A percentile compares a stretch with the other conserved stretches of the same genome.
phyloP scores from a whole-genome alignment of 2,888 invertebrate genomes.

The Phengaris arion region DNA sequence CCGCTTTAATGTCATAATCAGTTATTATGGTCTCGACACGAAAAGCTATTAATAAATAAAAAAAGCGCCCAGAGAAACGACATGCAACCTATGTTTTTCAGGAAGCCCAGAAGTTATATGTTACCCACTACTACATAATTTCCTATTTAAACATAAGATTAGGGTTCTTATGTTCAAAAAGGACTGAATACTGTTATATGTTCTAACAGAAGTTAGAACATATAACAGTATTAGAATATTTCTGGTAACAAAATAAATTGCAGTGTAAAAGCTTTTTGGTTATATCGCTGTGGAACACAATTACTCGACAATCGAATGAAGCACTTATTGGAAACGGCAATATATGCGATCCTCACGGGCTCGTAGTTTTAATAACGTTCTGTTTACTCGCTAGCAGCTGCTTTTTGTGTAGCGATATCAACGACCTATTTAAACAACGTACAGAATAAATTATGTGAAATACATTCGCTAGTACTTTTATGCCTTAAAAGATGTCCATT shows the following conservation, averaged over 20 bases:
- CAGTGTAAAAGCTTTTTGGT: background rate
- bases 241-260: background rate
- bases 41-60: too few relatives aligned
- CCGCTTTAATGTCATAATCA: too few relatives aligned
- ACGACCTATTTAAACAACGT: too few relatives aligned
- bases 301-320: conserved; percentile 15
- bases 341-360: conserved; percentile 15
- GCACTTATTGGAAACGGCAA: conserved; percentile 15
- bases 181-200: too few relatives aligned
- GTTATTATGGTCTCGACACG: too few relatives aligned
- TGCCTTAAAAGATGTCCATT: too few relatives aligned
- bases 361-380: conserved; percentile 8
- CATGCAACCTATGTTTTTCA: too few relatives aligned
- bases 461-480: too few relatives aligned
- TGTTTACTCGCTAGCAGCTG: conserved; percentile 6
- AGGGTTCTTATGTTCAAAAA: too few relatives aligned
- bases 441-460: too few relatives aligned
- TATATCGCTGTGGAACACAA: background rate
- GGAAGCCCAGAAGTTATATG: too few relatives aligned
- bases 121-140: background rate
- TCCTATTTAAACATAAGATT: background rate
- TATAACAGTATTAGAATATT: background rate
- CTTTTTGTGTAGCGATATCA: background rate
- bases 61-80: too few relatives aligned
- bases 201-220: background rate